A percentile compares a stretch with the other conserved stretches of the same genome.
Conservation (phyloP, 2,113 vertebrate genomes). For the Cololabis saira region DNA sequence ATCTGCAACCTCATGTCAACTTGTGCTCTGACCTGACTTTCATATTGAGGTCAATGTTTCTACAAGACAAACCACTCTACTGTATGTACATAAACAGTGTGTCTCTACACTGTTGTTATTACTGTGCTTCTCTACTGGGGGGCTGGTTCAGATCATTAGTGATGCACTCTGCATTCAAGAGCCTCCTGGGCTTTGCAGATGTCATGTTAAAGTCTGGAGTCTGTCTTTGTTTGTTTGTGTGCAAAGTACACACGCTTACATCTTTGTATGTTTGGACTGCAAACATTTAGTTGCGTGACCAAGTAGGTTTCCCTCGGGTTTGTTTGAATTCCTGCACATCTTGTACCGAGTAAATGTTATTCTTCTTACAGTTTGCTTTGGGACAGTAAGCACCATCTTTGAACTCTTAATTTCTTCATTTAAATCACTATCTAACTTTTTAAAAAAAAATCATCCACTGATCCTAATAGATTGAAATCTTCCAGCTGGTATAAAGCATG, state of each 20-base stretch:
- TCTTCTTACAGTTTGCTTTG: background rate
- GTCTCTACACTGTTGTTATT: constrained; percentile 15
- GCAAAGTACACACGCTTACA: rapidly evolving
- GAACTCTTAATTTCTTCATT: background rate
- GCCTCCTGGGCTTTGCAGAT: background rate
- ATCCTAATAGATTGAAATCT: background rate
- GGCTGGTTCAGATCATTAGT: constrained; percentile 24
- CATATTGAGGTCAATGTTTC: constrained; percentile 31
- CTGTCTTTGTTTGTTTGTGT: background rate
- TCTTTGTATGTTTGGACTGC: constrained; percentile 6
- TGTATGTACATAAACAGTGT: constrained; percentile 5
- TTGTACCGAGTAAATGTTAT: background rate
- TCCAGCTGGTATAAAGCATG: background rate
- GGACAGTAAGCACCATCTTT: background rate
- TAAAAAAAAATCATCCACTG: background rate
- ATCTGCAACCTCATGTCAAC: background rate
- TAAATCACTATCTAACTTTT: background rate
- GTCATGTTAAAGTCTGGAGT: background rate
- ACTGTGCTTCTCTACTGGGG: constrained; percentile 21
- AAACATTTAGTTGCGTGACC: background rate
- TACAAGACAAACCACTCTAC: background rate
- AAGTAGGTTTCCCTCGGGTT: background rate
- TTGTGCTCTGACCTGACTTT: background rate
- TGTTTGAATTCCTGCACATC: background rate
- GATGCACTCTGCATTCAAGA: constrained; percentile 15